Evolutionary conservation across 2,888 invertebrate genomes (phyloP), one percentile per base, ranked within the genome.

Genomic region (Stramonita haemastoma): DNA sequence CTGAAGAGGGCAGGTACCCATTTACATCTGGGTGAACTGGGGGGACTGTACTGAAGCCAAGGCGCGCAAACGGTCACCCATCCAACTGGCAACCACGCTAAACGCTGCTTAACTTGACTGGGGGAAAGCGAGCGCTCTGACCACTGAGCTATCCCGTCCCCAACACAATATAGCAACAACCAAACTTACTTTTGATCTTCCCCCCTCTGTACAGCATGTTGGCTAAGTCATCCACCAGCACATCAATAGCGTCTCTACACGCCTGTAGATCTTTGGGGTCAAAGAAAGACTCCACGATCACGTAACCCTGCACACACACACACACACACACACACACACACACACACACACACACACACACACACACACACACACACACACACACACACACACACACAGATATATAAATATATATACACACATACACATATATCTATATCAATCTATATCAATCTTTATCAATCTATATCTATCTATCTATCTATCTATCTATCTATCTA

Each of bases 241-340:
- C 91, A 32, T 92, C 92, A 22, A 95, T 92, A 4, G 93, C 95
- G 22, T 92, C 93, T 86, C 93, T 91, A 34, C 93, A 93, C 11
- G 93, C 89, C 73, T 95, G 94, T 83, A 95, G 90, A 57, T 94
- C 94, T 60, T 93, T 93, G 32, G 92, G 90, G 88, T 91, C 90
- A 88, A 95, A 94, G 89, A 93, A 94, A n/a, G 95, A 92, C 19
- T 94, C 93, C 6, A 95, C 94, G 29, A 95, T 77, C 17, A 95
- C 91, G 90, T 92, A 95, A 11, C 95, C 95, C 95, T 95, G 90
- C 11, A 6, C 79, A 84, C 22, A 32, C 22, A 13, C 13, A 83
- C 46, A 83, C n/a, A 56, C 4, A 83, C 46, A 46, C 79, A 32
- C 46, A 46, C 46, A 83, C 83, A 46, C 56, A 46, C 83, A 83